Evolutionary conservation across 2,797 vertebrate species (phyloP).

Genomic region (Erithacus rubecula): DNA sequence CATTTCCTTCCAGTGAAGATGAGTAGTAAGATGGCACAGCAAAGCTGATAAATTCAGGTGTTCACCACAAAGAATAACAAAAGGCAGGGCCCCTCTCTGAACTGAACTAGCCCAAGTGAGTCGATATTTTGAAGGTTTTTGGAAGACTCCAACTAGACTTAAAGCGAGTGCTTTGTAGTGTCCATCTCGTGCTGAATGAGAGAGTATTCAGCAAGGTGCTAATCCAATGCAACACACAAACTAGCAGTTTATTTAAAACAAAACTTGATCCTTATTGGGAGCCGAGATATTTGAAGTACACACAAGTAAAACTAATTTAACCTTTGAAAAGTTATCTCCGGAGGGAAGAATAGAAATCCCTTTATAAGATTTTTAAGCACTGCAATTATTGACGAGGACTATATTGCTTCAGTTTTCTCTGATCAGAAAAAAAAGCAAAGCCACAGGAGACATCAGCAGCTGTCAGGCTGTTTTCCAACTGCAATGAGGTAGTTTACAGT

Average conservation of each 20-base stretch:
- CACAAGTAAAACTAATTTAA: constrained; percentile 83
- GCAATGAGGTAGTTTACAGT: constrained; percentile 80
- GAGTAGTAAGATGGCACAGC: neutral
- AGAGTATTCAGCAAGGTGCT: constrained; percentile 26
- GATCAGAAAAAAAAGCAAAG: constrained; percentile 76
- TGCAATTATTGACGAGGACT: constrained; percentile 83
- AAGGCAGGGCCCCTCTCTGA: neutral
- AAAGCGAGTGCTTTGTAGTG: neutral
- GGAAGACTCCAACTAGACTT: neutral
- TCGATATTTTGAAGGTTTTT: neutral
- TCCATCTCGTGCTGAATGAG: constrained; percentile 8
- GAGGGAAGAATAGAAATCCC: constrained; percentile 78
- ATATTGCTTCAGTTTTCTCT: constrained; percentile 81
- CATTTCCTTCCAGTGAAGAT: neutral
- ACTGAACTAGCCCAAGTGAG: neutral
- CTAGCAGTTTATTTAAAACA: constrained; percentile 76
- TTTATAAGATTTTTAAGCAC: constrained; percentile 84
- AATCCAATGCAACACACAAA: constrained; percentile 68
- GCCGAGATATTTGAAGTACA: constrained; percentile 72
- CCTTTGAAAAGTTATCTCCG: constrained; percentile 81
- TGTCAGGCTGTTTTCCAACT: constrained; percentile 82
- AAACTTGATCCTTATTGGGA: constrained; percentile 72
- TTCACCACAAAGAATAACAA: neutral
- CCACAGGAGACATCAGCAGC: constrained; percentile 80
- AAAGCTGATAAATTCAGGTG: neutral